Evolutionary conservation across 2,888 invertebrate genomes (phyloP).

Genomic region (Catocala sponsa): DNA sequence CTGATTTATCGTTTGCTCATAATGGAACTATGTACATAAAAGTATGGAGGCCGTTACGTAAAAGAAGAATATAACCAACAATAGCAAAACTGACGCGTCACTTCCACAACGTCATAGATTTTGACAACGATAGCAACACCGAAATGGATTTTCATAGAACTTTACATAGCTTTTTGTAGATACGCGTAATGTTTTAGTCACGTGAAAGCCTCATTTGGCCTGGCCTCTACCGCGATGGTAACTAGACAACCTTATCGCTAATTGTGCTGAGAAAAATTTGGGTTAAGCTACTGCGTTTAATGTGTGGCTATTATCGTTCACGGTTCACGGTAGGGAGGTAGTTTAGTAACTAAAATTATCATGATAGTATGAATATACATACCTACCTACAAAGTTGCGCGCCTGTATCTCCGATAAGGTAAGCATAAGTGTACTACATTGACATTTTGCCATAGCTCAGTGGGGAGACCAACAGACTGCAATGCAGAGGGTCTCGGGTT

Average conservation of each 20-base stretch:
- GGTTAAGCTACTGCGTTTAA: slow-evolving; percentile 16
- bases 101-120: slow-evolving; percentile 40
- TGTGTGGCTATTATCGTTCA: slow-evolving; percentile 11
- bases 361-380: background rate
- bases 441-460: too few species aligned
- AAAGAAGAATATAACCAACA: slow-evolving; percentile 19
- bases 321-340: slow-evolving; percentile 2
- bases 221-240: slow-evolving; percentile 27
- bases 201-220: slow-evolving; percentile 60
- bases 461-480: too few species aligned
- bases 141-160: slow-evolving; percentile 60
- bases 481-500: too few species aligned
- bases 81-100: slow-evolving; percentile 38
- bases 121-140: slow-evolving; percentile 37
- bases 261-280: slow-evolving; percentile 22
- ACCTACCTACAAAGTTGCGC: too few species aligned
- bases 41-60: slow-evolving; percentile 23
- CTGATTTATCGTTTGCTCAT: background rate
- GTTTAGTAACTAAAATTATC: slow-evolving; percentile 6
- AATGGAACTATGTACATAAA: slow-evolving; percentile 3
- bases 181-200: slow-evolving; percentile 51
- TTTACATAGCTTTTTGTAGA: slow-evolving; percentile 53
- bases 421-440: too few species aligned
- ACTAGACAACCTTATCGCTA: slow-evolving; percentile 26
- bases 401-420: too few species aligned